Evolutionary conservation across 2,113 vertebrate genomes (phyloP).

Genomic region (Colistium nudipinnis): DNA sequence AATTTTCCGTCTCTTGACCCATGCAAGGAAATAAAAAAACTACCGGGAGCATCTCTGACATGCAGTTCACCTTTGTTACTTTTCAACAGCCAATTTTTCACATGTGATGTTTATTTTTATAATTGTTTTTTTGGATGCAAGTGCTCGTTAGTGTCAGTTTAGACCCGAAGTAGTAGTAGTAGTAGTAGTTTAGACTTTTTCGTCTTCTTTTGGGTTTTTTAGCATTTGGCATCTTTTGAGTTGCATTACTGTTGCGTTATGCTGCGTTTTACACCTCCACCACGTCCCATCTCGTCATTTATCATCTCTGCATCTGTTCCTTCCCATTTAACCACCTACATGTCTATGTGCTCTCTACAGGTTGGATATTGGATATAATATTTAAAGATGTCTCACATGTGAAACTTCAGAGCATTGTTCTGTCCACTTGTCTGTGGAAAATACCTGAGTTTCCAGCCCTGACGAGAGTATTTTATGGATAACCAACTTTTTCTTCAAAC

Average conservation of each 20-base stretch:
- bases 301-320: background rate
- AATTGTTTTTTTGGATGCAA: background rate
- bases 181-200: no score
- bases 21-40: background rate
- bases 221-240: no score
- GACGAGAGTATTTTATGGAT: background rate
- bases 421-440: background rate
- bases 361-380: no score
- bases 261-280: no score
- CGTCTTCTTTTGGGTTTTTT: no score
- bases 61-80: background rate
- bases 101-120: background rate
- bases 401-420: background rate
- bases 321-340: no score
- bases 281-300: no score
- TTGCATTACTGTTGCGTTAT: no score
- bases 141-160: background rate
- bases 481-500: background rate
- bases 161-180: no score
- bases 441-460: background rate
- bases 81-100: background rate
- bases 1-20: constrained; percentile 25
- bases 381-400: no score
- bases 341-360: no score
- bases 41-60: background rate